A percentile compares a stretch with the other conserved stretches of the same genome.
These are phyloP conservation scores for Tinea semifulvella DNA, from an alignment of 2,888 invertebrate species.

Conservation along the genomic window DNA sequence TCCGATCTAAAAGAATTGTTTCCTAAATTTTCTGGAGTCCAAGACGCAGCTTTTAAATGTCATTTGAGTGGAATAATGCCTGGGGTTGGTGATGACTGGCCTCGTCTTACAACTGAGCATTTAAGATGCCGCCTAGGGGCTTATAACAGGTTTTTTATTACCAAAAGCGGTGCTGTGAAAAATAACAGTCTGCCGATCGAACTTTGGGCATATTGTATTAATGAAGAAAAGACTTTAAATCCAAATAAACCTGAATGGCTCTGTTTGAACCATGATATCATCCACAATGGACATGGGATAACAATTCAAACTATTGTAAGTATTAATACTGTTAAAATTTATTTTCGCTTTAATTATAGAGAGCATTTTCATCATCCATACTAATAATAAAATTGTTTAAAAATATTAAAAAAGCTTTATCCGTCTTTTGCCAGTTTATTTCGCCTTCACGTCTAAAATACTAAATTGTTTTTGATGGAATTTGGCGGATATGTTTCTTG, in stretches of 20 bases:
- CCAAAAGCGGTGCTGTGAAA: constrained; percentile 58
- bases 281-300: constrained; percentile 71
- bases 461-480: too few species aligned
- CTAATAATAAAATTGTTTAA: too few species aligned
- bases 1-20: constrained; percentile 59
- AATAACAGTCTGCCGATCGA: constrained; percentile 67
- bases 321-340: too few species aligned
- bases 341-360: too few species aligned
- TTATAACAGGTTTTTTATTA: constrained; percentile 61
- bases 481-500: too few species aligned
- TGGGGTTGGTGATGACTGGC: constrained; percentile 73
- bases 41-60: constrained; percentile 71
- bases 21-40: constrained; percentile 52
- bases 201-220: constrained; percentile 70
- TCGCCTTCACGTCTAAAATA: too few species aligned
- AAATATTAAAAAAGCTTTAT: too few species aligned
- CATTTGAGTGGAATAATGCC: constrained; percentile 75
- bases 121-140: constrained; percentile 62
- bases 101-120: constrained; percentile 66
- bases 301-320: constrained; percentile 31
- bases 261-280: constrained; percentile 72
- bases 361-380: too few species aligned
- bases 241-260: constrained; percentile 70
- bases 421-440: too few species aligned
- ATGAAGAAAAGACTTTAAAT: constrained; percentile 70